Evolutionary conservation across 2,797 vertebrate species (phyloP).

Genomic region (Myripristis murdjan): DNA sequence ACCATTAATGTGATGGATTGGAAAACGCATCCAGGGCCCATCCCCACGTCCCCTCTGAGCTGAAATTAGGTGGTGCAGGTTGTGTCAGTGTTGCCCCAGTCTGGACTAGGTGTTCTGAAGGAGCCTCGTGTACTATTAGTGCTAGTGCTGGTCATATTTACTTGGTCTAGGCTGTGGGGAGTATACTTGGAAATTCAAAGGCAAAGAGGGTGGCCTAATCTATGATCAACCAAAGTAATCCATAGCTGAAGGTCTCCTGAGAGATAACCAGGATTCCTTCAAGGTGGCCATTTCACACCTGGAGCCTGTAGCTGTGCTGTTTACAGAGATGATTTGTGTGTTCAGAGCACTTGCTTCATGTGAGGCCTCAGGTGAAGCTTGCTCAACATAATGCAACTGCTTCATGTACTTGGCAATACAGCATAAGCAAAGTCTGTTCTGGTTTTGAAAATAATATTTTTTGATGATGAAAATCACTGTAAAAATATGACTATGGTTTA

Average conservation of each 20-base stretch:
- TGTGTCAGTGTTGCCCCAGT: slow-evolving; percentile 28
- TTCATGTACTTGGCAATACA: neutral
- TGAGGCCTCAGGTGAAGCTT: neutral
- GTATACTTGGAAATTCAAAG: too few species aligned
- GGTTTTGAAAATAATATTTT: neutral
- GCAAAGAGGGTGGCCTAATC: slow-evolving; percentile 36
- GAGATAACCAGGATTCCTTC: slow-evolving; percentile 51
- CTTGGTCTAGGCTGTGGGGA: slow-evolving; percentile 14
- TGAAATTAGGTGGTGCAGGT: slow-evolving; percentile 41
- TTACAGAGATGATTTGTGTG: slow-evolving; percentile 44
- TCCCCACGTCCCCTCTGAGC: slow-evolving; percentile 8
- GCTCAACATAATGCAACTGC: slow-evolving; percentile 2
- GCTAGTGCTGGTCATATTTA: slow-evolving; percentile 23
- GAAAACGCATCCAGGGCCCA: slow-evolving; percentile 20
- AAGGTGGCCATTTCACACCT: slow-evolving; percentile 60
- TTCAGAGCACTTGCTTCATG: slow-evolving; percentile 24
- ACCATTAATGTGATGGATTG: slow-evolving; percentile 60
- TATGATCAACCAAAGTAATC: too few species aligned
- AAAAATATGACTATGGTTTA: neutral
- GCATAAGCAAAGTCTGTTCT: neutral
- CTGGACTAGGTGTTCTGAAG: neutral
- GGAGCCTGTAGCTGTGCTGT: slow-evolving; percentile 41
- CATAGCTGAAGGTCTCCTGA: slow-evolving; percentile 54
- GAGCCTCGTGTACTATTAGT: slow-evolving; percentile 15
- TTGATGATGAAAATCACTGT: neutral